Conservation (phyloP, 2,797 vertebrate genomes). For the Parauchenoglanis punctatus region DNA sequence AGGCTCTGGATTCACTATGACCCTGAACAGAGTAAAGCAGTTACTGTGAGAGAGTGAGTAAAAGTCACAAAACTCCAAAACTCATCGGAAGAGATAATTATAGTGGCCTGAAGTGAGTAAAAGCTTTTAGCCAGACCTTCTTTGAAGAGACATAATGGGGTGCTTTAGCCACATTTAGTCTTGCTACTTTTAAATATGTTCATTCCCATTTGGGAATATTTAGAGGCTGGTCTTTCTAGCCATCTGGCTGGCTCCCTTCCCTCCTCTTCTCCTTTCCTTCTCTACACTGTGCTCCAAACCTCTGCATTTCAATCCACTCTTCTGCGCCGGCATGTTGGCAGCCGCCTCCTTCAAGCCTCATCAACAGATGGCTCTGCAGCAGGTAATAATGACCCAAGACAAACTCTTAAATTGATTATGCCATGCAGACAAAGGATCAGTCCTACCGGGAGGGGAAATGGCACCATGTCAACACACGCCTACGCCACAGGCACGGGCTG, state of each 20-base stretch:
- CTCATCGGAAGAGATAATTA: constrained; percentile 1
- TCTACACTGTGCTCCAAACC: constrained; percentile 33
- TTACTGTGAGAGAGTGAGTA: background rate
- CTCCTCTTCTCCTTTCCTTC: constrained; percentile 10
- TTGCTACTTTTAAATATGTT: constrained; percentile 67
- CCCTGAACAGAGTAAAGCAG: background rate
- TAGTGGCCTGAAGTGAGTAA: constrained; percentile 3
- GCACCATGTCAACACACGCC: constrained; percentile 60
- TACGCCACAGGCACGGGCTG: constrained; percentile 51
- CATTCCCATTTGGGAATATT: constrained; percentile 64
- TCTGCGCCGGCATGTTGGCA: constrained; percentile 67
- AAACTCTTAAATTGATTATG: constrained; percentile 80
- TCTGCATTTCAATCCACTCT: constrained; percentile 65
- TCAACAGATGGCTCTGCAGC: constrained; percentile 87
- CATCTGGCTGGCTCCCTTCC: constrained; percentile 67
- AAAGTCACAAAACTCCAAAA: background rate
- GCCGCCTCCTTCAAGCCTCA: constrained; percentile 64
- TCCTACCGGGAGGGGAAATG: constrained; percentile 51
- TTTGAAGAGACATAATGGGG: constrained; percentile 40
- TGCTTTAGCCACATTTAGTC: constrained; percentile 64
- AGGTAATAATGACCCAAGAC: constrained; percentile 87
- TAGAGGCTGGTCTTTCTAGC: constrained; percentile 63
- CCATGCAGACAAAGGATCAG: constrained; percentile 66
- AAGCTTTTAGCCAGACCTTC: constrained; percentile 31
- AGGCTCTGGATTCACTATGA: background rate